Conservation (phyloP, 2,113 vertebrate genomes). For the Nesogale talazaci region DNA sequence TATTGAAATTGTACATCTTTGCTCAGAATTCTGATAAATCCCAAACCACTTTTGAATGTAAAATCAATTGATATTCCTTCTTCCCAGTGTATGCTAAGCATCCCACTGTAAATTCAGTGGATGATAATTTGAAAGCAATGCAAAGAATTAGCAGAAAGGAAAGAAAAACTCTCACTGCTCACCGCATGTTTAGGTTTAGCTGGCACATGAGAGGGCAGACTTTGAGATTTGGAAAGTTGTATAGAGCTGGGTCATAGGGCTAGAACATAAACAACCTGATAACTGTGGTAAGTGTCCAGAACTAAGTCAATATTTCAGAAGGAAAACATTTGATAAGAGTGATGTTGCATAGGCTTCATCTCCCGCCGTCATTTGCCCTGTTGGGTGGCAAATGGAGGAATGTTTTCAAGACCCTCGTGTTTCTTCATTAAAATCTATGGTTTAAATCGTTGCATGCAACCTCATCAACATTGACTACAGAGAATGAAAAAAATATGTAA, state of each 20-base stretch:
- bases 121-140: not conserved
- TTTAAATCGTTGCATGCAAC: not conserved
- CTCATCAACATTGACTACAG: not conserved
- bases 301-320: conserved; percentile 58
- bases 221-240: conserved; percentile 56
- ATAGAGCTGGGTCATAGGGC: not conserved
- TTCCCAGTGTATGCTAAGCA: not conserved
- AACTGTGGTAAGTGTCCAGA: not conserved
- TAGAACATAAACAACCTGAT: conserved; percentile 27
- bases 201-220: not conserved
- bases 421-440: conserved; percentile 21
- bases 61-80: not conserved
- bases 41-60: not conserved
- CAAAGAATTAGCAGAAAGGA: not conserved
- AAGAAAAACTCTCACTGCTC: not conserved
- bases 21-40: not conserved
- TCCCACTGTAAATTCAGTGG: not conserved
- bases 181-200: not conserved
- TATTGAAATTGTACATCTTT: conserved; percentile 34
- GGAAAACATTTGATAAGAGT: conserved; percentile 18
- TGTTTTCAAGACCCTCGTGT: not conserved
- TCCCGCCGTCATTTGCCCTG: conserved; percentile 14
- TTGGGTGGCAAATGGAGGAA: not conserved
- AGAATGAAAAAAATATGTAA: conserved; percentile 7
- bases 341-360: not conserved